Evolutionary conservation across 1,140 invertebrate species (phyloP), one percentile per base, ranked within the genome.

Genomic region (Temnothorax longispinosus): DNA sequence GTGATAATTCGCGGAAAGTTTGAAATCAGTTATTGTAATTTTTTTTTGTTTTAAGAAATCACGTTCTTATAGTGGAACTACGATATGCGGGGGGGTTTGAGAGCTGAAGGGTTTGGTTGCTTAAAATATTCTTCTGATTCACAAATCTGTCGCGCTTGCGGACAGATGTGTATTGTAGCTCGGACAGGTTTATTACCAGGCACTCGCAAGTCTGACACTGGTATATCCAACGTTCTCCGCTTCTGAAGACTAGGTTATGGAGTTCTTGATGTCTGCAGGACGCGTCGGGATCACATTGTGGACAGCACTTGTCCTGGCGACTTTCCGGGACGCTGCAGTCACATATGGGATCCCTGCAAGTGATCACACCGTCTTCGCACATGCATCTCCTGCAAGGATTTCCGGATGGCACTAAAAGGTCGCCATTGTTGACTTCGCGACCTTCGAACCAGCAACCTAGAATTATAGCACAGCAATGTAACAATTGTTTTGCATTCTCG

Each of bases 171-270:
- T 18, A 65, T n/a, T 18, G 18, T 38, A 41, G 1, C 2, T 74
- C 11, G 15, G 27, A 21, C 11, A 41, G 15, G 18, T 56, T 60
- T 10, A 96, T 96, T 94, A 98, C 97, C 94, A 98, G 95, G 95
- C 98, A 99, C 96, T 98, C 98, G 96, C 98, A 99, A 81, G 97
- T 98, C 95, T 98, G 97, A 95, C 98, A 99, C 93, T 98, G 97
- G 95, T 98, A 98, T 82, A 98, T 97, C 98, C 98, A 99, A 90
- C 96, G 96, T 94, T 98, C 97, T 50, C 98, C 98, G 93, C 97
- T 98, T 90, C 96, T 96, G 93, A 98, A 97, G 87, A 96, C 96
- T 78, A 98, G 96, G 92, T 97, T 96, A 85, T 97, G 96, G 90
- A 98, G 96, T 92, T 98, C 97, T 93, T 98, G 98, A 95, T 98